phyloP scores from a whole-genome alignment of 2,888 invertebrate species.

The Listrodromus nycthemerus region DNA sequence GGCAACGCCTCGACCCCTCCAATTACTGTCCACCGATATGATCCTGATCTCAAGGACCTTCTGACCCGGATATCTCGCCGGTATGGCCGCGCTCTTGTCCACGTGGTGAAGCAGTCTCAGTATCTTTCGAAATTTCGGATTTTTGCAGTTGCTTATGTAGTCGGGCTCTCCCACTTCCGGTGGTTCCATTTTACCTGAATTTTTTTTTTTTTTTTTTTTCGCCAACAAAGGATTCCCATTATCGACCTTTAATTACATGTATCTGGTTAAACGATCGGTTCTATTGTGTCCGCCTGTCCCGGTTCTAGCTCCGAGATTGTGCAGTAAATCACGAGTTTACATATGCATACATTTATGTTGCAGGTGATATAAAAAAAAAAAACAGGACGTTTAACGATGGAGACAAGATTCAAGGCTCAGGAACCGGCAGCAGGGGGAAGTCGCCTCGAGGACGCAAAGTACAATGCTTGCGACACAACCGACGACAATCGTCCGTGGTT shows the following conservation, averaged over 20 bases:
- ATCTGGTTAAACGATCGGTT: slow-evolving; percentile 24
- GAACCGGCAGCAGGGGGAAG: slow-evolving; percentile 39
- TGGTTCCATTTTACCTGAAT: slow-evolving; percentile 82
- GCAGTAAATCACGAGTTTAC: slow-evolving; percentile 11
- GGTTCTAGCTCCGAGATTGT: not conserved
- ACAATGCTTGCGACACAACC: slow-evolving; percentile 26
- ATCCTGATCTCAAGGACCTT: slow-evolving; percentile 88
- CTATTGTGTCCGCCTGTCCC: not conserved
- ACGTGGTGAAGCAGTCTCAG: slow-evolving; percentile 87
- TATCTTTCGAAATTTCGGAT: slow-evolving; percentile 89
- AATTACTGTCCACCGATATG: slow-evolving; percentile 88
- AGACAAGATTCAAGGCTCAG: slow-evolving; percentile 23
- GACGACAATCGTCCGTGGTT: slow-evolving; percentile 46
- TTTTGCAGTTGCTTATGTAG: slow-evolving; percentile 84
- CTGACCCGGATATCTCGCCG: slow-evolving; percentile 86
- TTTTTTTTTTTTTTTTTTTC: slow-evolving; percentile 45
- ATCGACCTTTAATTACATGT: slow-evolving; percentile 17
- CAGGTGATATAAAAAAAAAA: not conserved
- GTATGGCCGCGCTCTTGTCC: slow-evolving; percentile 86
- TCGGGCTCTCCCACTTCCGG: slow-evolving; percentile 85
- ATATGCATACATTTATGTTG: slow-evolving; percentile 20
- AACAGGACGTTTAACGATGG: slow-evolving; percentile 6
- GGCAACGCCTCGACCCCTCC: slow-evolving; percentile 89
- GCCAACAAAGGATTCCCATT: not conserved
- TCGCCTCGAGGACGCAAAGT: slow-evolving; percentile 46